A percentile compares a stretch with the other conserved stretches of the same genome.
phyloP scores from a whole-genome alignment of 2,797 vertebrate genomes.

The Falco berigora region DNA sequence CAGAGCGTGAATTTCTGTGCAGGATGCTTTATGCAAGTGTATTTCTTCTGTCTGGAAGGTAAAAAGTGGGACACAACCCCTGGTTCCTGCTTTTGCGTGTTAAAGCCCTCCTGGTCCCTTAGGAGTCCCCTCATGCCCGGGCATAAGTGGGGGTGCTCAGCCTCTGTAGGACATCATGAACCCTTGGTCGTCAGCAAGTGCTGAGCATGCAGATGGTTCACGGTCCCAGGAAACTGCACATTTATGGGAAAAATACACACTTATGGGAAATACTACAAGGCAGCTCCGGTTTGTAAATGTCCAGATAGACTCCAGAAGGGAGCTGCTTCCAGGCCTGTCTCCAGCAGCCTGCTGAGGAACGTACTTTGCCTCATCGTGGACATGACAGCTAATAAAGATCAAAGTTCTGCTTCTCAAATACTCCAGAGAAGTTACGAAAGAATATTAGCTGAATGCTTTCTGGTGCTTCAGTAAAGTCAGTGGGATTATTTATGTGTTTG shows the following conservation, averaged over 20 bases:
- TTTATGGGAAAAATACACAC: background rate
- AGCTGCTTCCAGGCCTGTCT: background rate
- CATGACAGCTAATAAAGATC: conserved; percentile 34
- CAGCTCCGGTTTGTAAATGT: background rate
- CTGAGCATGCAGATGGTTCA: background rate
- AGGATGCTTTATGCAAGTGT: background rate
- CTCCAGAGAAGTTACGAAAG: background rate
- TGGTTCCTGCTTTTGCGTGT: background rate
- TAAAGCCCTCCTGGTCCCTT: background rate
- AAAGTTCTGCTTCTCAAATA: conserved; percentile 11
- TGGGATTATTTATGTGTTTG: conserved; percentile 8
- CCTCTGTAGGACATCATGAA: rapidly evolving
- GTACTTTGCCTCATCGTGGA: background rate
- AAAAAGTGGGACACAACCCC: background rate
- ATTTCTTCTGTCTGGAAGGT: background rate
- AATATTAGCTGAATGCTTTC: background rate
- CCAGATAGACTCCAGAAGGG: background rate
- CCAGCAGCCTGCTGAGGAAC: background rate
- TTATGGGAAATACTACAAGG: background rate
- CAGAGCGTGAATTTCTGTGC: background rate
- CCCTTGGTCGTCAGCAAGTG: background rate
- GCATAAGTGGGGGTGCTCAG: background rate
- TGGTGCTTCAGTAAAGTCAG: background rate
- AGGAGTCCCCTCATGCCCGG: background rate
- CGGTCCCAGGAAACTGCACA: background rate